These are phyloP conservation scores for Pseudolaguvia tuberculata DNA, from an alignment of 2,113 vertebrate species.

Conservation along the genomic window DNA sequence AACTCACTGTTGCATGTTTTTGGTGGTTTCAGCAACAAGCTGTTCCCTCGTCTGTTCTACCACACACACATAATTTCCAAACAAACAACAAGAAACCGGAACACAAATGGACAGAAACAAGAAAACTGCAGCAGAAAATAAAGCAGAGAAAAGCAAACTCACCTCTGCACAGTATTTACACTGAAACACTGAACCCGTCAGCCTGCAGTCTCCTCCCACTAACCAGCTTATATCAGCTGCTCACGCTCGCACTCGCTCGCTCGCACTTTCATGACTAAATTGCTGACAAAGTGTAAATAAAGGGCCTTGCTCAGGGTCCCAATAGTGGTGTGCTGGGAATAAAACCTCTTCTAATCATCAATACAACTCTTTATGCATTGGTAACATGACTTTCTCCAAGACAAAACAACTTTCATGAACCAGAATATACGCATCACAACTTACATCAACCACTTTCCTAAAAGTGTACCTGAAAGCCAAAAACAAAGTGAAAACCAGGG, in stretches of 20 bases:
- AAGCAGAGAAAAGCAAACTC: slow-evolving; percentile 37
- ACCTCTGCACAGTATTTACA: slow-evolving; percentile 41
- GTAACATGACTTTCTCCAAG: no score
- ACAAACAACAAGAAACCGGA: background rate
- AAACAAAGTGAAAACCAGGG: no score
- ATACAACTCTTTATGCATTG: no score
- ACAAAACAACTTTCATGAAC: no score
- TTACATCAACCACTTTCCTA: no score
- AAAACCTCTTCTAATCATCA: no score
- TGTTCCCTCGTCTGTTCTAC: background rate
- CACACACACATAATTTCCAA: background rate
- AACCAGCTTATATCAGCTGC: slow-evolving; percentile 59
- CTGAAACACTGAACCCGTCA: slow-evolving; percentile 46
- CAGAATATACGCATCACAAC: no score
- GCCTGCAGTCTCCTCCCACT: slow-evolving; percentile 35
- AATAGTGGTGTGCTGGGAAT: no score
- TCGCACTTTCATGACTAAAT: no score
- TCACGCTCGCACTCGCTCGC: background rate
- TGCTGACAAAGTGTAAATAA: no score
- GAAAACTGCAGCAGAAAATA: background rate
- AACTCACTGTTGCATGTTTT: background rate
- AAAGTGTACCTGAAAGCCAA: no score
- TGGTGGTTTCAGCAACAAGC: background rate
- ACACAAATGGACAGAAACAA: slow-evolving; percentile 1
- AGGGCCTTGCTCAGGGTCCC: no score